phyloP scores from a whole-genome alignment of 1,140 invertebrate genomes.

The Aphis gossypii region DNA sequence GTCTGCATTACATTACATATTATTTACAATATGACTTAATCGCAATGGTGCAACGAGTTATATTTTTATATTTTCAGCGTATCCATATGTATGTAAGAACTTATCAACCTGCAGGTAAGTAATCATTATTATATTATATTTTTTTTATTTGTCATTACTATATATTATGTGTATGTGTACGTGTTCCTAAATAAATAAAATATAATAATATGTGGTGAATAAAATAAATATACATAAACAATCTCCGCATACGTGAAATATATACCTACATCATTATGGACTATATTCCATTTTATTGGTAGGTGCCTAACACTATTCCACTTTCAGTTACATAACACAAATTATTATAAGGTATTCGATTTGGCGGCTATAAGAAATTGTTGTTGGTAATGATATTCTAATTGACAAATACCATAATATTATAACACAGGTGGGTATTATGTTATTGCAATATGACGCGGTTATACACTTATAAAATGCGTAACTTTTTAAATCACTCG shows the following conservation, averaged over 20 bases:
- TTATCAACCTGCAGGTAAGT: not conserved
- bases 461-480: not conserved
- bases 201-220: not conserved
- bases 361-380: not conserved
- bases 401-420: constrained; percentile 13
- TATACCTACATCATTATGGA: not conserved
- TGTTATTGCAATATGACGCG: not conserved
- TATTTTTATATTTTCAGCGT: not conserved
- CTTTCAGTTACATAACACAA: not conserved
- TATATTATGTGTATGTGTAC: not conserved
- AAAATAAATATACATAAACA: not conserved
- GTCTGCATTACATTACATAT: not conserved
- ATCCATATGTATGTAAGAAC: not conserved
- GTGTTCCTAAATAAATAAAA: not conserved
- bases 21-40: not conserved
- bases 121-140: not conserved
- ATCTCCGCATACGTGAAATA: not conserved
- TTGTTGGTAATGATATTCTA: constrained; percentile 5
- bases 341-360: not conserved
- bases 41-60: not conserved
- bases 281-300: not conserved
- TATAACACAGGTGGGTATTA: not conserved
- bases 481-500: not conserved
- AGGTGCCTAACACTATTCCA: not conserved
- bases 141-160: not conserved